Base-by-base conservation (phyloP, 2,113 vertebrate species). In the Deroptyus accipitrinus region DNA sequence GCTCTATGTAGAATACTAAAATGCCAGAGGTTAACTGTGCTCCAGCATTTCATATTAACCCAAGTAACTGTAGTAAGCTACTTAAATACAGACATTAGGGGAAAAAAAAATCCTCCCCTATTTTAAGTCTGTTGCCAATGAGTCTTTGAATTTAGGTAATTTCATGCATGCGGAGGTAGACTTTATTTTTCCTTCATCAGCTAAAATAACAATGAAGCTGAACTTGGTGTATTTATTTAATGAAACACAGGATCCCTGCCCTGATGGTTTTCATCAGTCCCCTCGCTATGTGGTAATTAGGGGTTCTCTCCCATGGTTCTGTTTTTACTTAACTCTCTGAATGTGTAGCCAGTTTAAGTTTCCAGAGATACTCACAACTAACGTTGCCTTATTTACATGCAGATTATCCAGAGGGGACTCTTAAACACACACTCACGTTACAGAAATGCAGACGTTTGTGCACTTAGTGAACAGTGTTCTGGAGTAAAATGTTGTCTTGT, bases 261-360 rank as follows among this genome's bases (percentile, higher is more conserved):
- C 88, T 76, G 79, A 94, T 98, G 97, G 96, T 97, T 98, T 98
- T 92, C 97, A 98, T 98, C 97, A 98, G 95, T 88, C 91, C 73
- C 54, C 97, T 97, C 6, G 19, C 95, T 95, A 90, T 96, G 95
- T 96, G 96, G 96, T 96, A 96, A 97, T 77, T 93, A 96, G 86
- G 94, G 87, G 91, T 96, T 94, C 96, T 95, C 83, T 70, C 93
- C 78, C 79, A 18, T 66, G 78, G 91, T 70, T 97, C 97, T 98
- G 97, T 44, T 97, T 98, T 95, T 94, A 95, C 92, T 98, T 97
- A 98, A 95, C 96, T 94, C 95, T 96, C 91, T 90, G 95, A 96
- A 95, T 86, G 95, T 94, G 96, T 74, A 96, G 94, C 86, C 13
- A 74, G 94, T 92, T 95, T 64, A 90, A 86, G 73, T 96, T 97